Percentiles rank a stretch among this genome's conserved stretches.
These are phyloP conservation scores for Trichomycterus rosablanca DNA, from an alignment of 2,113 vertebrate species.

Conservation along the genomic window DNA sequence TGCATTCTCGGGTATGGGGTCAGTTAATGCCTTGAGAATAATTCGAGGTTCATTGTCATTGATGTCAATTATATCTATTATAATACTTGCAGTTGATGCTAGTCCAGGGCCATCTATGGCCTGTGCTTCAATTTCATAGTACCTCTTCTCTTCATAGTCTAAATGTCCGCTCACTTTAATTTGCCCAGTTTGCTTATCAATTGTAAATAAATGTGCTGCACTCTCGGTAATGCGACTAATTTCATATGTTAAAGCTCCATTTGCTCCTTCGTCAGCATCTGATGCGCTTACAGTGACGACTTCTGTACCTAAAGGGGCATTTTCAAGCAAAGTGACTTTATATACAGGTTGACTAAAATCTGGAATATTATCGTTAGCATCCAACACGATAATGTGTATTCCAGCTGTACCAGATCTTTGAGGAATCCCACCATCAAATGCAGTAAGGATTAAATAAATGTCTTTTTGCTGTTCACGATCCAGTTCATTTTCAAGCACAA, in stretches of 20 bases:
- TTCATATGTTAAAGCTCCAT: no score
- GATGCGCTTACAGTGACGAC: no score
- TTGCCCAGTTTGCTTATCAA: no score
- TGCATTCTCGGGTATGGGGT: constrained; percentile 54
- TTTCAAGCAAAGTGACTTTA: no score
- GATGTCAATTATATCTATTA: constrained; percentile 60
- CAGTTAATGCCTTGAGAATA: constrained; percentile 56
- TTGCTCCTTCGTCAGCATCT: no score
- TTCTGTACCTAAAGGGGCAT: no score
- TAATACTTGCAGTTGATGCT: constrained; percentile 57
- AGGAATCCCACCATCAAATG: constrained; percentile 31
- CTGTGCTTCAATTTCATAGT: constrained; percentile 67
- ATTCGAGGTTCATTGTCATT: constrained; percentile 70
- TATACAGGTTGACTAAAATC: no score
- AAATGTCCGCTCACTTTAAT: constrained; percentile 40
- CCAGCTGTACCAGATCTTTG: no score
- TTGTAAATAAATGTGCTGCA: no score
- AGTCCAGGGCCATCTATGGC: constrained; percentile 66
- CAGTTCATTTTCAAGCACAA: constrained; percentile 32
- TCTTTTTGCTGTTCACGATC: constrained; percentile 30
- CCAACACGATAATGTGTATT: no score
- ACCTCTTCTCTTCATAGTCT: constrained; percentile 63
- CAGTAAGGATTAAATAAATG: constrained; percentile 25
- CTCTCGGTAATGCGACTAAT: no score
- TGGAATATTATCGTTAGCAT: no score